Conservation (phyloP, 2,797 vertebrate species). For the Dermochelys coriacea region DNA sequence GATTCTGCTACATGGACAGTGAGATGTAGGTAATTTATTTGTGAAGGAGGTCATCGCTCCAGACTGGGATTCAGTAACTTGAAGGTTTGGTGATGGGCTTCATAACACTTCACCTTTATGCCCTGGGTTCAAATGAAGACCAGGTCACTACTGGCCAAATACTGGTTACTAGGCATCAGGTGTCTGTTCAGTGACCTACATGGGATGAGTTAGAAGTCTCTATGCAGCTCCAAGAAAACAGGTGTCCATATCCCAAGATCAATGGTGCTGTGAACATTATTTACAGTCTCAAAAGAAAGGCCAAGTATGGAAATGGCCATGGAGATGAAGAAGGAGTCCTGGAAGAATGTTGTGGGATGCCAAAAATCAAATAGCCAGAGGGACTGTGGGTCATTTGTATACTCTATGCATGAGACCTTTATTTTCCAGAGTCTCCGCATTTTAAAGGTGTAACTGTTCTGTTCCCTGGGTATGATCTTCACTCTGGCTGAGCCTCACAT, state of each 20-base stretch:
- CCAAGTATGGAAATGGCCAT: background rate
- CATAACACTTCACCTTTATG: background rate
- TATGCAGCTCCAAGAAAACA: background rate
- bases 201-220: background rate
- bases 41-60: too few relatives aligned
- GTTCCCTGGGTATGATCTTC: background rate
- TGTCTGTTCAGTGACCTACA: background rate
- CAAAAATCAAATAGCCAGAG: background rate
- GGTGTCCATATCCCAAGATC: background rate
- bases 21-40: background rate
- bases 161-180: background rate
- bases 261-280: background rate
- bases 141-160: background rate
- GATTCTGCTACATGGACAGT: background rate
- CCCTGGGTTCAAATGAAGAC: background rate
- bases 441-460: background rate
- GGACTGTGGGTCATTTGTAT: background rate
- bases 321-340: background rate
- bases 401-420: background rate
- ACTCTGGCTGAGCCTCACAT: background rate
- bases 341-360: background rate
- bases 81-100: background rate
- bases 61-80: background rate
- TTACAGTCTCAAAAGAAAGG: background rate
- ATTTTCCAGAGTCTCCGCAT: background rate